Base-by-base conservation (phyloP, 2,113 vertebrate genomes). In the Saguinus midas region DNA sequence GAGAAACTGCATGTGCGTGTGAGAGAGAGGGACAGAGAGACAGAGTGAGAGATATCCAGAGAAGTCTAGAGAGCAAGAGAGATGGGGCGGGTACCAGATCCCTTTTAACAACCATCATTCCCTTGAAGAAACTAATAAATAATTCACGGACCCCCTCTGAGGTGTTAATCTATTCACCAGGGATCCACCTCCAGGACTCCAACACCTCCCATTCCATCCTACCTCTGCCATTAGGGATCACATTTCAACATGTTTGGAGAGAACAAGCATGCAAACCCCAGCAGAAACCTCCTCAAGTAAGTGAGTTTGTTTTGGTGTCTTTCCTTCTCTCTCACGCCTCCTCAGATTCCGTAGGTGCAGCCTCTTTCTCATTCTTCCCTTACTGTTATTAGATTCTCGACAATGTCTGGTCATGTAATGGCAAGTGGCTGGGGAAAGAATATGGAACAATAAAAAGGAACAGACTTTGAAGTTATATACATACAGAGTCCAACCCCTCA, bases 401-500 rank as follows among this genome's bases (percentile, higher is more conserved):
- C 12, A 43, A 43, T 18, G 1, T 52, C 45, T 18, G 25, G 14
- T 40, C 10, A 45, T 5, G 29, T 37, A 32, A 52, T 12, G 5
- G 4, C 0, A 20, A 27, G 6, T 16, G 32, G 8, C 72, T n/a
- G 72, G 52, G 20, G 32, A 68, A 18, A 32, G 20, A n/a, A 4
- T 8, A 1, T 3, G 17, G 20, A 21, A 4, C 35, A 29, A 43
- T 4, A 68, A 25, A 37, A n/a, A 3, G 79, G 32, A 21, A 57
- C 13, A 3, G 6, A 23, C 8, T 76, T 86, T 18, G 7, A 4
- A 18, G 0, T n/a, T 68, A 43, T 6, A 12, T 8, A 64, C 32
- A 64, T 16, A 32, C 5, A 17, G 45, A 40, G 20, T 1, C 13
- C 0, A 6, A 32, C 2, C 52, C 35, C 43, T 18, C 0, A 16